phyloP scores from a whole-genome alignment of 2,797 vertebrate species.

The Philypnodon macrostomus region DNA sequence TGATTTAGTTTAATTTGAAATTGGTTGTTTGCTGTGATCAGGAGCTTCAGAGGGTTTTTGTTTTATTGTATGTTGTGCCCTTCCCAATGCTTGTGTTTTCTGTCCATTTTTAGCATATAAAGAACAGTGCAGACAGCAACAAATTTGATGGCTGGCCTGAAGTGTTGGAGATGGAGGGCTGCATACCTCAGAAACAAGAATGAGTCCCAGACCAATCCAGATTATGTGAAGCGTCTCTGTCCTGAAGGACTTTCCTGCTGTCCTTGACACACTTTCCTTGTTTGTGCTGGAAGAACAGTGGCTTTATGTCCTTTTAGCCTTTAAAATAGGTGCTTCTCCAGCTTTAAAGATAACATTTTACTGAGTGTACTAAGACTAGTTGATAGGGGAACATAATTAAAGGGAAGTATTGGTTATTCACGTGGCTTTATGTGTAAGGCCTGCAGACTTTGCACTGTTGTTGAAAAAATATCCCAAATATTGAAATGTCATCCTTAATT shows the following conservation, averaged over 20 bases:
- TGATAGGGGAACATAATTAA: slow-evolving; percentile 5
- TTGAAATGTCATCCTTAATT: background rate
- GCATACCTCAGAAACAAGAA: slow-evolving; percentile 87
- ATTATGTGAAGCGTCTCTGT: background rate
- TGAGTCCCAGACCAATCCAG: too few species aligned
- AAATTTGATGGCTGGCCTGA: slow-evolving; percentile 99
- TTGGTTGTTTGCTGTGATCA: too few species aligned
- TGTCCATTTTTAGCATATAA: slow-evolving; percentile 84
- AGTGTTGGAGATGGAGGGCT: slow-evolving; percentile 97
- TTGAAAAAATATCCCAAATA: background rate
- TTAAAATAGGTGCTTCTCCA: background rate
- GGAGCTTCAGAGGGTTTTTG: too few species aligned
- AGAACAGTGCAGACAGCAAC: slow-evolving; percentile 93
- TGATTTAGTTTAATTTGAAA: too few species aligned
- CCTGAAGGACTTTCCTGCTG: background rate
- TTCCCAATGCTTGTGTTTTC: too few species aligned
- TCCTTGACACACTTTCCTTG: background rate
- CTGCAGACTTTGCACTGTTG: slow-evolving; percentile 1
- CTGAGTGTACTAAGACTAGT: background rate
- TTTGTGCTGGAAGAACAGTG: background rate
- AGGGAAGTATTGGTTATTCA: slow-evolving; percentile 4
- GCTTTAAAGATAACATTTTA: background rate
- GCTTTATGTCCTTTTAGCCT: background rate
- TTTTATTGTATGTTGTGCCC: background rate
- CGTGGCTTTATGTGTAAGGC: background rate